Evolutionary conservation across 2,113 vertebrate species (phyloP).

Genomic region (Cyphomyrus discorhynchus): DNA sequence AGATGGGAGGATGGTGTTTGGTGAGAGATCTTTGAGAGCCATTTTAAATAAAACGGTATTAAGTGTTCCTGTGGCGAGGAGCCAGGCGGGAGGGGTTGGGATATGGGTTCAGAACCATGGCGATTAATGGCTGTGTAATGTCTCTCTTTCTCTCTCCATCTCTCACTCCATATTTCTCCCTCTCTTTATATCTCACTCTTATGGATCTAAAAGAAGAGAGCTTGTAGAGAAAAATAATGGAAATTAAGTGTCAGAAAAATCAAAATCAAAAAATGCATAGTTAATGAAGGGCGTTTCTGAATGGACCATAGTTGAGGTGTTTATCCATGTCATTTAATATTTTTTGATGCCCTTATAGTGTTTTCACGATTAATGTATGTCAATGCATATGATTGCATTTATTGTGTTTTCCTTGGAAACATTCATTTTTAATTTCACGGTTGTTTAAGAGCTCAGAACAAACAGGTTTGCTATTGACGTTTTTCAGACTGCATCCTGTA

Average conservation of each 20-base stretch:
- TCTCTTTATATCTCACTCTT: neutral
- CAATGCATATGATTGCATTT: neutral
- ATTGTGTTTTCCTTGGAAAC: neutral
- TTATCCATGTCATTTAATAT: neutral
- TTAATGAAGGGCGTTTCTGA: neutral
- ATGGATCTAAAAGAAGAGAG: neutral
- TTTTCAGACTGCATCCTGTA: neutral
- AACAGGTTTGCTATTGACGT: neutral
- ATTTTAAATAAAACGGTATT: neutral
- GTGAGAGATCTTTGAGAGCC: slow-evolving; percentile 6
- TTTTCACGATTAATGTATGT: neutral
- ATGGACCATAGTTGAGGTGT: neutral
- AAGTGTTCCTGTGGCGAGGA: slow-evolving; percentile 44
- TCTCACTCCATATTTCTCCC: neutral
- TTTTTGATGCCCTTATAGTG: neutral
- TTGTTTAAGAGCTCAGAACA: neutral
- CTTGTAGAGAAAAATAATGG: neutral
- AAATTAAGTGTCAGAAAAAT: neutral
- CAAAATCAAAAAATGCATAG: neutral
- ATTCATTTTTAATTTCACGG: neutral
- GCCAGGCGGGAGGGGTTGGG: slow-evolving; percentile 11
- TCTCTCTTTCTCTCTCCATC: neutral
- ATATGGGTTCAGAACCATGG: slow-evolving; percentile 15
- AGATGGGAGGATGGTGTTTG: neutral
- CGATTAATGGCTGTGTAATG: slow-evolving; percentile 25